phyloP scores from a whole-genome alignment of 2,888 invertebrate genomes.

The Cantharis rufa region DNA sequence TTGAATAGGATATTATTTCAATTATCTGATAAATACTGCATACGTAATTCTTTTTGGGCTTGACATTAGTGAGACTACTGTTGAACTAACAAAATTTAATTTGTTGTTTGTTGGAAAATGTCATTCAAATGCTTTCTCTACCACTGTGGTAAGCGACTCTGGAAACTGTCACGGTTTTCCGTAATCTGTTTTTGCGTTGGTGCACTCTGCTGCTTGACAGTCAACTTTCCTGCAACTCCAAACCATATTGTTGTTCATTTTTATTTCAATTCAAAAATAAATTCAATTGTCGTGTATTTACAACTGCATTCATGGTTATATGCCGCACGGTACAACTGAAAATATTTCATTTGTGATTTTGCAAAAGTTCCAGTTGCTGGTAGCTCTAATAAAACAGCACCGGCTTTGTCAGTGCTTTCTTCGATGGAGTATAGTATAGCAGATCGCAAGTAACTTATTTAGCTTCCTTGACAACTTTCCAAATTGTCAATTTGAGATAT shows the following conservation, averaged over 20 bases:
- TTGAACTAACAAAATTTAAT: conserved; percentile 40
- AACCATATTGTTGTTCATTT: conserved; percentile 15
- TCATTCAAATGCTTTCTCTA: conserved; percentile 26
- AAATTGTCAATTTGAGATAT: neutral
- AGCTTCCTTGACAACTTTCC: neutral
- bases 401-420: too few relatives aligned
- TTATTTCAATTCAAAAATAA: conserved; percentile 14
- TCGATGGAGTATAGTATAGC: neutral
- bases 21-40: conserved; percentile 42
- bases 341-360: neutral
- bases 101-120: conserved; percentile 38
- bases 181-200: conserved; percentile 33
- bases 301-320: conserved; percentile 6
- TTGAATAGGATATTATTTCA: conserved; percentile 48
- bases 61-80: conserved; percentile 30
- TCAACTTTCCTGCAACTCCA: conserved; percentile 34
- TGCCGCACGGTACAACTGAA: neutral
- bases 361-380: neutral
- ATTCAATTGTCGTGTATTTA: conserved; percentile 11
- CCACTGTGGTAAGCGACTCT: conserved; percentile 33
- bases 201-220: conserved; percentile 21
- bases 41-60: conserved; percentile 33
- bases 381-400: neutral
- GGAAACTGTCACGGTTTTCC: conserved; percentile 35
- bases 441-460: neutral